Base-by-base conservation (phyloP, 2,888 invertebrate genomes). In the Acleris literana region DNA sequence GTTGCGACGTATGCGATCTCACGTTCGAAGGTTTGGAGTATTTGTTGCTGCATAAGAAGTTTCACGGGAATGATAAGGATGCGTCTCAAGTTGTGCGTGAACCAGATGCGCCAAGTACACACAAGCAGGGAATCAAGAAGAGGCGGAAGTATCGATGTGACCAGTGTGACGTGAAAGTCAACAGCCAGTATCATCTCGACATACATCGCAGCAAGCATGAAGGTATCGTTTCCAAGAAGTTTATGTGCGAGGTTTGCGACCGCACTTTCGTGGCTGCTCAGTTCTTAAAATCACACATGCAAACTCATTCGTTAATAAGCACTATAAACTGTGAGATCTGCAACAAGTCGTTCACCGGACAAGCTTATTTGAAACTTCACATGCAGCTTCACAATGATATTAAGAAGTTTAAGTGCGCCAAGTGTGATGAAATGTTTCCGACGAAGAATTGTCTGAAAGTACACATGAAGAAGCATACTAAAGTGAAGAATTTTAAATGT, bases 341-440 rank as follows among this genome's bases (percentile, higher is more conserved):
- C 68, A 82, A 73, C 68, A 92, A 92, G 73, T 89, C 81, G 54
- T 92, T 92, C 70, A 92, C 92, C 0, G 92, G 92, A 0, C 92
- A 92, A 76, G 92, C 92, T 0, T 92, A 92, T 69, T 72, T 92
- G 13, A 92, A 92, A 67, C 83, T 92, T 0, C 92, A 92, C 69
- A 92, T 92, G 92, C 92, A 92, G 70, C 78, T 92, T 43, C 92
- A 92, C 64, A 92, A 90, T 2, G 92, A 92, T 68, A 87, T 92
- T 13, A 92, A 90, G 70, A 92, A 92, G 71, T 92, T 92, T 54
- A 92, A 92, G 70, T 92, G 92, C 78, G 84, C 87, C 0, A 92
- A 92, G 68, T 92, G 92, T 18, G 92, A 92, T 46, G 91, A 92
- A 63, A 90, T 91, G 90, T 85, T 92, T 46, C 92, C 91, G 0